A percentile compares a stretch with the other conserved stretches of the same genome.
Evolutionary conservation across 37 sponge, comb jelly and placozoan genomes (phyloP).

Genomic region (Oscarella lobularis): DNA sequence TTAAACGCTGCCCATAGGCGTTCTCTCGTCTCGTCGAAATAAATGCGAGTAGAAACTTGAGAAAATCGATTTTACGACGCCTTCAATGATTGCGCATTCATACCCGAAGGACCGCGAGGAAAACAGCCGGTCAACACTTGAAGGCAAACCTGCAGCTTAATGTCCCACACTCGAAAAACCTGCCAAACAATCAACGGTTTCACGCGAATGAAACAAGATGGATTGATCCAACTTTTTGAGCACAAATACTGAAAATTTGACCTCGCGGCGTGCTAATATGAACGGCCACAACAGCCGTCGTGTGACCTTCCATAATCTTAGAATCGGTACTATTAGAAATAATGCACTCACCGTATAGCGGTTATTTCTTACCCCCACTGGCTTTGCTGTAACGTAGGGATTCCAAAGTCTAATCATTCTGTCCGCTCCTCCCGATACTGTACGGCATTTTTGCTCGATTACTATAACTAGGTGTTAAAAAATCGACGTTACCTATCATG

Average conservation of each 20-base stretch:
- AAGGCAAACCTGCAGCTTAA: background rate
- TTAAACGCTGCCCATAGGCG: background rate
- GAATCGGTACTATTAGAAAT: too few species aligned
- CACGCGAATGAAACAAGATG: too few species aligned
- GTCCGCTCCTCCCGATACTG: background rate
- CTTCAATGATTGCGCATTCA: background rate
- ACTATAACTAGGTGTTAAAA: too few species aligned
- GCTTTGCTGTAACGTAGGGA: background rate
- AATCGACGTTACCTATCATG: background rate
- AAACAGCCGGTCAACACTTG: background rate
- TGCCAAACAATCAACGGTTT: too few species aligned
- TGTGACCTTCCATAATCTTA: background rate
- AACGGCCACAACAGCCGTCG: background rate
- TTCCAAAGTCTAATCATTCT: background rate
- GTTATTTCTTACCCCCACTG: background rate
- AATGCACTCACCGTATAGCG: background rate
- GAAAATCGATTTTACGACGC: background rate
- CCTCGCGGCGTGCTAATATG: background rate
- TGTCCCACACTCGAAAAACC: constrained; percentile 2
- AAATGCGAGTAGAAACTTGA: background rate
- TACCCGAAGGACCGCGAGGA: background rate
- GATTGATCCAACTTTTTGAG: too few species aligned
- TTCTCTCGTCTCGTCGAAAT: background rate
- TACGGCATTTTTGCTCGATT: too few species aligned
- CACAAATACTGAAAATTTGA: background rate